Conservation (phyloP, 2,113 vertebrate genomes). For the Anseranas semipalmata region DNA sequence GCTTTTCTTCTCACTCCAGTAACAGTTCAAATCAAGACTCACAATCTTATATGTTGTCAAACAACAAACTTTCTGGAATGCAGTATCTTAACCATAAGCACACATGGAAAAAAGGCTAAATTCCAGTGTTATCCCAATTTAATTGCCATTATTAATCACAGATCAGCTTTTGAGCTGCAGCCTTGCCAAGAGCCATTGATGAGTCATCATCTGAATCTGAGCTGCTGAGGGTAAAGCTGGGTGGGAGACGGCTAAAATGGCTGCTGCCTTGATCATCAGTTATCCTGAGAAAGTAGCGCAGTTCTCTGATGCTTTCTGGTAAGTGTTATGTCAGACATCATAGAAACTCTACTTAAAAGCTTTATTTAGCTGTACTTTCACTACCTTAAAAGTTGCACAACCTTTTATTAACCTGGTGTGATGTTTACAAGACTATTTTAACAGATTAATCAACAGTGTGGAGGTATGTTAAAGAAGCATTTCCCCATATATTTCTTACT, state of each 20-base stretch:
- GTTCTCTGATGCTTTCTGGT: not conserved
- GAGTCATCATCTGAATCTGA: not conserved
- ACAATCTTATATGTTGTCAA: not conserved
- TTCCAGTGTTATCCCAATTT: not conserved
- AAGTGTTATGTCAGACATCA: not conserved
- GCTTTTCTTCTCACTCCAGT: not conserved
- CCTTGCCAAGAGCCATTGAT: not conserved
- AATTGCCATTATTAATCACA: not conserved
- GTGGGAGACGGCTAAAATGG: not conserved
- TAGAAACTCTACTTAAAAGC: not conserved
- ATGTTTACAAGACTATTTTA: not conserved
- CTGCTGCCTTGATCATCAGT: not conserved
- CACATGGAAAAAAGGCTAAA: not conserved
- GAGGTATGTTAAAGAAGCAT: not conserved
- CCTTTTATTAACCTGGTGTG: constrained; percentile 24
- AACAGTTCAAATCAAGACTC: not conserved
- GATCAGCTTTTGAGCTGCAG: not conserved
- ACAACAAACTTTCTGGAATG: not conserved
- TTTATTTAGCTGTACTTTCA: not conserved
- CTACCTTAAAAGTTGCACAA: not conserved
- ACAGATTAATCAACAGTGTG: not conserved
- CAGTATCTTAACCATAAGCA: not conserved
- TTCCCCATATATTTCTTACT: not conserved
- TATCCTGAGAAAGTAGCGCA: not conserved
- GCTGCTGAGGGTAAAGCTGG: not conserved